phyloP scores from a whole-genome alignment of 2,888 invertebrate species.

The Dendrolimus pini region DNA sequence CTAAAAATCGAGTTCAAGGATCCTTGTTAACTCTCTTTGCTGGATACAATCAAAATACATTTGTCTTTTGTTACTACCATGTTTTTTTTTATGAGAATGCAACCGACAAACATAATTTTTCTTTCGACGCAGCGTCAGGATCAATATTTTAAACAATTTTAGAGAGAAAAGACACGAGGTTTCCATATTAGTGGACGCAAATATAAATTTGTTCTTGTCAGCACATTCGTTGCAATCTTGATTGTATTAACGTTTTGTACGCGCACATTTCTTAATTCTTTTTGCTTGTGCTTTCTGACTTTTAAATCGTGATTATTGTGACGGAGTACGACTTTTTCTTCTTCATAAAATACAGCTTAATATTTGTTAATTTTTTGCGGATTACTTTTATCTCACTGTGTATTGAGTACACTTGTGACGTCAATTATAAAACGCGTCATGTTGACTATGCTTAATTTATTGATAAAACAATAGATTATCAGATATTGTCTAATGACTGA shows the following conservation, averaged over 20 bases:
- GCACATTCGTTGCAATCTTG: constrained; percentile 19
- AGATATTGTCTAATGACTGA: no score
- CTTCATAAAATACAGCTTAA: no score
- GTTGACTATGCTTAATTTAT: no score
- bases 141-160: neutral
- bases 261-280: constrained; percentile 14
- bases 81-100: neutral
- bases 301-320: neutral
- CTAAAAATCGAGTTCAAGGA: constrained; percentile 5
- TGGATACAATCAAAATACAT: constrained; percentile 17
- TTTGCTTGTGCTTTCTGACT: constrained; percentile 13
- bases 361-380: no score
- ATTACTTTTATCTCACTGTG: no score
- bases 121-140: neutral
- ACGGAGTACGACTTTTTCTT: no score
- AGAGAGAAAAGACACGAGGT: neutral
- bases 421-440: no score
- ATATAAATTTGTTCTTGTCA: neutral
- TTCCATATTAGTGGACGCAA: neutral
- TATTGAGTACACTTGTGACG: neutral
- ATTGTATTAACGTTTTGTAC: constrained; percentile 19
- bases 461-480: no score
- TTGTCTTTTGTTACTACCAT: constrained; percentile 16
- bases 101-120: neutral
- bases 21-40: constrained; percentile 11